A percentile compares a stretch with the other conserved stretches of the same genome.
Conservation (phyloP, 1,140 invertebrate genomes). For the Trichogramma pretiosum region DNA sequence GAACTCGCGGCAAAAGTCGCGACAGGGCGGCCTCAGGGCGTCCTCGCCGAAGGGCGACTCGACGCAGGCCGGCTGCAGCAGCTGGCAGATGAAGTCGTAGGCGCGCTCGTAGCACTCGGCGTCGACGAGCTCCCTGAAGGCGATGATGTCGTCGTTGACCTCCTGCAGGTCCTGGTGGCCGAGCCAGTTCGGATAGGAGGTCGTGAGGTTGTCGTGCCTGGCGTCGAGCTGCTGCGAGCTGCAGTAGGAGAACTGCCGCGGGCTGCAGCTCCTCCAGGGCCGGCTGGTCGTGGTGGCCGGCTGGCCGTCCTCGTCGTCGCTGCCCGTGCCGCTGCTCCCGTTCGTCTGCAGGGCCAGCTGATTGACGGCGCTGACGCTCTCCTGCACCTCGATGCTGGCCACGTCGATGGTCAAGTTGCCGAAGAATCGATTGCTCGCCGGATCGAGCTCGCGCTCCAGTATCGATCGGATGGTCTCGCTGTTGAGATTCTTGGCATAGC, state of each 20-base stretch:
- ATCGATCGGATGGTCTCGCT: slow-evolving; percentile 49
- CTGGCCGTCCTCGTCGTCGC: slow-evolving; percentile 7
- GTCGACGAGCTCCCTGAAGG: slow-evolving; percentile 75
- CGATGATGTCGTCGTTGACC: slow-evolving; percentile 66
- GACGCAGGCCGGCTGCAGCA: slow-evolving; percentile 70
- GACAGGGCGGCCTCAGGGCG: slow-evolving; percentile 61
- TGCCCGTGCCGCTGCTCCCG: slow-evolving; percentile 47
- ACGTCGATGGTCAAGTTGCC: slow-evolving; percentile 57
- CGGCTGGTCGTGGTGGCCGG: slow-evolving; percentile 42
- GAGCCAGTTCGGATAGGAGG: slow-evolving; percentile 76
- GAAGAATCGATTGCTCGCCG: slow-evolving; percentile 48
- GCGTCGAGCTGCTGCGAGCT: slow-evolving; percentile 64
- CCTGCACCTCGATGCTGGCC: slow-evolving; percentile 57
- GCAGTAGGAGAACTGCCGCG: slow-evolving; percentile 62
- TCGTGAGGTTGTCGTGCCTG: no score
- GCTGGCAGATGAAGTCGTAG: slow-evolving; percentile 76
- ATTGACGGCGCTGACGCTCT: slow-evolving; percentile 47
- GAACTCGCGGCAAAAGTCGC: slow-evolving; percentile 77
- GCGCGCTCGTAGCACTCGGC: slow-evolving; percentile 78
- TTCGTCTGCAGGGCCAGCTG: slow-evolving; percentile 48
- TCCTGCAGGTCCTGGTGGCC: slow-evolving; percentile 56
- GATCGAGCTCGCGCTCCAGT: slow-evolving; percentile 48
- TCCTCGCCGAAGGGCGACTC: slow-evolving; percentile 41
- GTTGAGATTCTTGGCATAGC: slow-evolving; percentile 44
- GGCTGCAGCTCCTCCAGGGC: slow-evolving; percentile 57